Evolutionary conservation across 2,797 vertebrate species (phyloP), one percentile per base, ranked within the genome.

Genomic region (Channallabes apus): DNA sequence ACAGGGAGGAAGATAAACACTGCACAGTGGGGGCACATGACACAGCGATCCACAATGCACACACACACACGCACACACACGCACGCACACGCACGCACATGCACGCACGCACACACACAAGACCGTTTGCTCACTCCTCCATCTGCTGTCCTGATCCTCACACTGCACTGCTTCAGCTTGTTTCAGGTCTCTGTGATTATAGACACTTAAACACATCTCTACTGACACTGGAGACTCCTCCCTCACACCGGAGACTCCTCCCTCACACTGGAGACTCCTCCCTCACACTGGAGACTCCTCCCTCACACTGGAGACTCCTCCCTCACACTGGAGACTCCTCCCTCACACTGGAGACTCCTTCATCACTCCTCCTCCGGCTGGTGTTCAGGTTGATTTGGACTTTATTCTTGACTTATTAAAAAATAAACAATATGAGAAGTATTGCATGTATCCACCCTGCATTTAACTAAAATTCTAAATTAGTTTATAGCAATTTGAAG

Each of bases 61-160:
- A 22, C 73, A 82, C 73, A 79, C 84, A 72, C 56, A 56, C 68
- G 75, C 68, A 35, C 78, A 81, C 54, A 64, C 84, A 54, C 72
- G 64, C 80, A 65, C 46, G 38, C 38, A 59, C 81, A 80, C 38
- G 62, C n/a, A n/a, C n/a, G n/a, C n/a, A n/a, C n/a, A n/a, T n/a
- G n/a, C n/a, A n/a, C n/a, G n/a, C n/a, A n/a, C n/a, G n/a, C n/a
- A n/a, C n/a, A n/a, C n/a, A n/a, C n/a, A n/a, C n/a, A n/a, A n/a
- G n/a, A 46, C 7, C 41, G 41, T 1, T 46, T 46, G 41, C 24
- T 58, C 46, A 75, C 29, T 72, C 41, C 69, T 46, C 69, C 69
- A 72, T 72, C 69, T 72, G 69, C 69, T 72, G 69, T 72, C 22
- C 69, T 7, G 22, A 14, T 41, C 22, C 38, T 72, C 69, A 72